Conservation (phyloP, 1,140 invertebrate genomes). For the Thaumetopoea pityocampa region DNA sequence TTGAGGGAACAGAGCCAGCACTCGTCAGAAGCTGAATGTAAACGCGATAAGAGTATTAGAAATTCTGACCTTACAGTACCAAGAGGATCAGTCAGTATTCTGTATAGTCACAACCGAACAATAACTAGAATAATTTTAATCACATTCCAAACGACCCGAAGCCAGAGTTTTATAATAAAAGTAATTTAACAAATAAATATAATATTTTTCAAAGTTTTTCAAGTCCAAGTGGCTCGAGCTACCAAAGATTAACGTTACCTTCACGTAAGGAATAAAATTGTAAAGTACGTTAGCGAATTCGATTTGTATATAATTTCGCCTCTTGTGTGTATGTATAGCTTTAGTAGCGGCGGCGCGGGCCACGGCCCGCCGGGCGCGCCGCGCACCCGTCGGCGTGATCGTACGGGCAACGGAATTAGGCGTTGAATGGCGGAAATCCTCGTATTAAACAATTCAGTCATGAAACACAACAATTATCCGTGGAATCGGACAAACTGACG, state of each 20-base stretch:
- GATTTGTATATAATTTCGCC: constrained; percentile 66
- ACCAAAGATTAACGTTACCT: constrained; percentile 74
- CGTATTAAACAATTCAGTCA: too few relatives aligned
- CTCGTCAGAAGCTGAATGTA: too few relatives aligned
- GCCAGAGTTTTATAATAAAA: constrained; percentile 1
- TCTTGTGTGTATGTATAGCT: constrained; percentile 49
- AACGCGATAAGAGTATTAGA: too few relatives aligned
- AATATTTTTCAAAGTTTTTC: constrained; percentile 26
- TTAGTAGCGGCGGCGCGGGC: constrained; percentile 22
- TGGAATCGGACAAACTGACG: too few relatives aligned
- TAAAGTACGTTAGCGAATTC: constrained; percentile 56
- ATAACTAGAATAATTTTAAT: constrained; percentile 36
- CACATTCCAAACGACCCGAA: constrained; percentile 45
- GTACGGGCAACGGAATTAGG: too few relatives aligned
- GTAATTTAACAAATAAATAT: constrained; percentile 26
- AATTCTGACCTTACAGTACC: too few relatives aligned
- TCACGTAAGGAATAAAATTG: constrained; percentile 63
- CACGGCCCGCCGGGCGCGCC: constrained; percentile 3
- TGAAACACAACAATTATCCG: too few relatives aligned
- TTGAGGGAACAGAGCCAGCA: too few relatives aligned
- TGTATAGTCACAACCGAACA: constrained; percentile 27
- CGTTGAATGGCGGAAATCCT: too few relatives aligned
- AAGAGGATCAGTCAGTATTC: too few relatives aligned
- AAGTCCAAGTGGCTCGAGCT: constrained; percentile 53
- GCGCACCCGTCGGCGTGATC: constrained; percentile 10